Evolutionary conservation across 2,797 vertebrate genomes (phyloP), one percentile per base, ranked within the genome.

Genomic region (Sardinella longiceps): DNA sequence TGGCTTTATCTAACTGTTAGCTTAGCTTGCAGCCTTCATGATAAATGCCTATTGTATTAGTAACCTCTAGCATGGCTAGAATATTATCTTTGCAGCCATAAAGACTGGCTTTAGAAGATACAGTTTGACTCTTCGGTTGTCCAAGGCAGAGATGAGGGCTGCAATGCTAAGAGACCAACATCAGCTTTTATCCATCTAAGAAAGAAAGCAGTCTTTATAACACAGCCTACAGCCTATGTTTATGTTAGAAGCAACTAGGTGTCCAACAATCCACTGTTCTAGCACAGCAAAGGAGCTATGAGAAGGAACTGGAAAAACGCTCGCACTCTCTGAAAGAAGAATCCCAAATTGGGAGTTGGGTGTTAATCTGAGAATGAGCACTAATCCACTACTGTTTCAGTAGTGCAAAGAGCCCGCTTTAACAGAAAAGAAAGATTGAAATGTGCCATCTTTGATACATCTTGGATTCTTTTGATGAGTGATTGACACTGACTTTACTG

Each of bases 1-100:
- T 82, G 86, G 30, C 85, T 81, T 14, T 84, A 84, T 37, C 18
- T 9, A 77, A 43, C 18, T 87, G 81, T 84, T 20, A 20, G 70
- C 87, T 90, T 58, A 84, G 88, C 89, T 86, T 90, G 92, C 93
- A 95, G 93, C 90, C 91, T 88, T 94, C 92, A 91, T 88, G 60
- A 85, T 23, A n/a, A 66, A 60, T 70, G 81, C 84, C 86, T 91
- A 90, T 88, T 48, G 18, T 43, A 37, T 43, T 3, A 37, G 3
- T 70, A 77, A 20, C 14, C 23, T 43, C 39, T 43, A 77, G 0
- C 1, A 39, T 23, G 2, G 23, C 5, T 70, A n/a, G 5, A 33
- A 33, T 60, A 60, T 70, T 28, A 33, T 28, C 30, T 70, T 30
- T 70, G 11, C 14, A 14, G 28, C 33, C 20, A 39, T 20, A 43